Conservation (phyloP, 2,113 vertebrate species). For the Apodemus speciosus region DNA sequence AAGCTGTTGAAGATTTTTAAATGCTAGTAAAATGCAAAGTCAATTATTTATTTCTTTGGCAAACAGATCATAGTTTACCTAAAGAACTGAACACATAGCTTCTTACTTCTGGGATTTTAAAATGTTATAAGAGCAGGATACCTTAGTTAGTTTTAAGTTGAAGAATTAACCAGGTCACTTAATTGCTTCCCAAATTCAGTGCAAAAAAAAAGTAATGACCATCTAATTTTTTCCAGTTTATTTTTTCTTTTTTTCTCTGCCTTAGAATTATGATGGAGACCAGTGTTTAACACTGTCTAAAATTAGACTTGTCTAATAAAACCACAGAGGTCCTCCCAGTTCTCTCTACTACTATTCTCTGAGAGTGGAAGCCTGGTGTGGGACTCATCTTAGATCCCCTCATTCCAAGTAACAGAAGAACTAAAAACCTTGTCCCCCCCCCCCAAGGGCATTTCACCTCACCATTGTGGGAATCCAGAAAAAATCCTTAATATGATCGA, state of each 20-base stretch:
- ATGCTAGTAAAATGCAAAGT: not conserved
- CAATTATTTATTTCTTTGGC: not conserved
- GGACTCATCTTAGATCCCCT: not conserved
- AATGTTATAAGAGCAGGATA: not conserved
- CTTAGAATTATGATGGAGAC: not conserved
- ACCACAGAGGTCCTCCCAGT: not conserved
- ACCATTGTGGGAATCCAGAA: not conserved
- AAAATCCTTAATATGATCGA: not conserved
- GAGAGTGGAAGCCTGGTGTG: not conserved
- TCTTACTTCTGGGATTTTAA: not conserved
- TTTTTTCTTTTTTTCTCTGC: not conserved
- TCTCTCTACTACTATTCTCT: not conserved
- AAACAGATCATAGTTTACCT: not conserved
- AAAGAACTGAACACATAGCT: not conserved
- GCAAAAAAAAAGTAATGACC: not conserved
- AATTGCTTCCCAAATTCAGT: constrained; percentile 2
- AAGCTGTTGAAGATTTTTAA: not conserved
- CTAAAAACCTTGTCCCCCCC: not conserved
- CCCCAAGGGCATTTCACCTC: not conserved
- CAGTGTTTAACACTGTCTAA: not conserved
- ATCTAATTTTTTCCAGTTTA: not conserved
- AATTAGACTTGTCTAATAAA: not conserved
- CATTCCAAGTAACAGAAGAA: not conserved
- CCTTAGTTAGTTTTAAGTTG: not conserved
- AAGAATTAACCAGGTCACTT: not conserved